Base-by-base conservation (phyloP, 1,140 invertebrate genomes). In the Lepidostoma basale region DNA sequence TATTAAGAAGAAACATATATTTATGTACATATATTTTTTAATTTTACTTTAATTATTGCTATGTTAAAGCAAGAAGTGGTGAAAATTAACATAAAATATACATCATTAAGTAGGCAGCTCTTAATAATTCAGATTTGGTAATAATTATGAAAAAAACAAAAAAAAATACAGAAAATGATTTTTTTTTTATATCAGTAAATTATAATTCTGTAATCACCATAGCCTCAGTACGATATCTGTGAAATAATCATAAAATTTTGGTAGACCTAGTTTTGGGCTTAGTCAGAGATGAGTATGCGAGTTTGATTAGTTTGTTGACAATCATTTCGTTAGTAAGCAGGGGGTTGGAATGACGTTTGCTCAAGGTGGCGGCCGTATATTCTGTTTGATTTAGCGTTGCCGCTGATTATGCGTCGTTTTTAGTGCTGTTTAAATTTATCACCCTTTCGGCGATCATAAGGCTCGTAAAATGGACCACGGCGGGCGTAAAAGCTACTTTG, bases 281-380 rank as follows among this genome's bases (percentile, higher is more conserved):
- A 22, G 22, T 23, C 5, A 6, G 0, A 40, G 60, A 36, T 62
- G 25, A 60, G 40, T 36, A 22, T 30, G 3, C 42, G 12, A 62
- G 60, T 28, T 45, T 56, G 25, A 28, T 65, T 20, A 14, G 56
- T 72, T 47, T 68, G 70, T 72, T 72, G 70, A 72, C 66, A 68
- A 72, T 72, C 70, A 72, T 68, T 72, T 68, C 70, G 67, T 72
- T 72, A 56, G 42, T 66, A 47, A 47, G 60, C 60, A 66, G 66
- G 66, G 70, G 40, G 68, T 68, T 66, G 33, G 28, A 42, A 47
- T 52, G 22, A 33, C 49, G 36, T 42, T 66, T 66, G 47, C 40
- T 65, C 25, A 52, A 54, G 33, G 30, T 26, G 26, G 20, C 25
- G 28, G 25, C 59, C 16, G 40, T 44, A 62, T 28, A 44, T 39